phyloP scores from a whole-genome alignment of 1,140 invertebrate species.

The Zaprionus taronus region DNA sequence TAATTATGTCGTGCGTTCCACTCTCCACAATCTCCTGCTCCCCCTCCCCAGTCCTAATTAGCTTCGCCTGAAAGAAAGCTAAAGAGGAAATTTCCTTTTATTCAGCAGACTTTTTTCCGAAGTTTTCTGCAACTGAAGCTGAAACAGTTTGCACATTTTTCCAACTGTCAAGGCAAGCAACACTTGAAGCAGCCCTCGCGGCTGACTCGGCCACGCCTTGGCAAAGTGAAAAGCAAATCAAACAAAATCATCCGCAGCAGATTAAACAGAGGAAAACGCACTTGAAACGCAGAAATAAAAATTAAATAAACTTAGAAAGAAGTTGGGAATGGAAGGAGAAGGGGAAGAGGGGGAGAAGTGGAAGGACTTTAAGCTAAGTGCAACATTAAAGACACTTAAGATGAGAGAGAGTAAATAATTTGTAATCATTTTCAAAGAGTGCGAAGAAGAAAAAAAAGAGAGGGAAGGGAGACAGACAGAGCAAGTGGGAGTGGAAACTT shows the following conservation, averaged over 20 bases:
- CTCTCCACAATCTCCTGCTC: neutral
- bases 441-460: neutral
- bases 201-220: neutral
- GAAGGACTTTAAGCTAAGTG: slow-evolving; percentile 18
- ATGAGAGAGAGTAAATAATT: slow-evolving; percentile 20
- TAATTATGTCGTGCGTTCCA: slow-evolving; percentile 27
- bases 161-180: slow-evolving; percentile 3
- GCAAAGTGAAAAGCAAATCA: slow-evolving; percentile 27
- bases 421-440: slow-evolving; percentile 22
- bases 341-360: neutral
- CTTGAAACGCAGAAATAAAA: neutral
- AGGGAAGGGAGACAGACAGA: neutral
- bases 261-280: slow-evolving; percentile 26
- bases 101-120: neutral
- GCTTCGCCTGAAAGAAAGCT: slow-evolving; percentile 11
- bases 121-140: slow-evolving; percentile 13
- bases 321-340: neutral
- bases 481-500: neutral
- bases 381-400: slow-evolving; percentile 28
- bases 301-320: slow-evolving; percentile 1
- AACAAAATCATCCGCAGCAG: slow-evolving; percentile 38
- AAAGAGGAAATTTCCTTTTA: slow-evolving; percentile 9
- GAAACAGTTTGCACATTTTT: slow-evolving; percentile 6
- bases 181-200: slow-evolving; percentile 30
- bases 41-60: slow-evolving; percentile 6